These are phyloP conservation scores for Hydrotaea diabolus DNA, from an alignment of 2,888 invertebrate genomes.

Conservation along the genomic window DNA sequence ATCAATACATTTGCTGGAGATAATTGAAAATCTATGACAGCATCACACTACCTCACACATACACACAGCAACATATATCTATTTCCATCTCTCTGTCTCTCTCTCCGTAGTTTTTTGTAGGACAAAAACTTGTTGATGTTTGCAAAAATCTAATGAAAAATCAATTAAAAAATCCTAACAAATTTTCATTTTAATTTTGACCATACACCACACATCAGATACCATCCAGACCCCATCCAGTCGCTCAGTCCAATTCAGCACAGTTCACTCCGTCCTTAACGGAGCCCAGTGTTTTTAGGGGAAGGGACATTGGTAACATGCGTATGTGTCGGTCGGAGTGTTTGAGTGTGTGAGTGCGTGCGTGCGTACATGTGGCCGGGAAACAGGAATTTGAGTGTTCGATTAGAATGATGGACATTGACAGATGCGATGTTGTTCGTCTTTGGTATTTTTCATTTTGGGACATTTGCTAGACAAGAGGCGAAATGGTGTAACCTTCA, in stretches of 20 bases:
- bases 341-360: too few relatives aligned
- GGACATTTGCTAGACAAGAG: too few relatives aligned
- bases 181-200: constrained; percentile 43
- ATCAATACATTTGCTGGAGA: constrained; percentile 45
- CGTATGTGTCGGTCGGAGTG: too few relatives aligned
- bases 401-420: too few relatives aligned
- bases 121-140: constrained; percentile 57
- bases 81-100: background rate
- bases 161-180: constrained; percentile 60
- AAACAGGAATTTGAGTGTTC: too few relatives aligned
- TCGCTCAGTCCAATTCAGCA: background rate
- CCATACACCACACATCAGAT: constrained; percentile 27
- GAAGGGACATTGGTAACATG: background rate
- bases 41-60: background rate
- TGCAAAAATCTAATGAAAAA: constrained; percentile 62
- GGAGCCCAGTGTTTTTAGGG: background rate
- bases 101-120: background rate
- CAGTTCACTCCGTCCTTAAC: background rate
- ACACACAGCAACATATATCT: background rate
- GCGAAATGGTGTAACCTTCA: too few relatives aligned
- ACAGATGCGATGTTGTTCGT: too few relatives aligned
- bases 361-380: too few relatives aligned
- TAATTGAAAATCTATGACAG: constrained; percentile 55
- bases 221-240: background rate
- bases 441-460: too few relatives aligned